Base-by-base conservation (phyloP, 2,888 invertebrate genomes). In the Drosophila meridionalis region DNA sequence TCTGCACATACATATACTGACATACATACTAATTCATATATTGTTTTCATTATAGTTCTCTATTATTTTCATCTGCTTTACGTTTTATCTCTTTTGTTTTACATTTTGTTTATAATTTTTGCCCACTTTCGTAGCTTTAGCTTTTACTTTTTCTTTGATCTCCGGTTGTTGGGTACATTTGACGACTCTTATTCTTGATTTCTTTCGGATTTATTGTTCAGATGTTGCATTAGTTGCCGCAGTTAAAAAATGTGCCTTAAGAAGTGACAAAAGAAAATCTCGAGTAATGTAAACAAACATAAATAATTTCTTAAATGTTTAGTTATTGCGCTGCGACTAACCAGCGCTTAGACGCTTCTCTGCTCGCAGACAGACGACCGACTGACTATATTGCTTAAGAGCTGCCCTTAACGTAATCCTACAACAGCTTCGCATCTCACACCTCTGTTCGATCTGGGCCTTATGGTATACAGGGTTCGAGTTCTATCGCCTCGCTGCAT, bases 11-110 rank as follows among this genome's bases (percentile, higher is more conserved):
- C 74, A 81, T 84, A 57, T 78, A 78, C 52, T 71, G 67, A 76
- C 80, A 77, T 80, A 85, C 85, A 84, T 74, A 89, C 89, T 85
- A 85, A 80, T 89, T 89, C 85, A 84, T 89, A 82, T 40, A 63
- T 83, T 72, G 47, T 69, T 43, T 72, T 76, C 72, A 40, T 71
- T 79, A 52, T 76, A 65, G 55, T 73, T 72, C 76, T 81, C 76
- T 75, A 74, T 80, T 77, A 76, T 67, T 71, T 71, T 64, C 52
- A 72, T 72, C 66, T 71, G 63, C 30, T 73, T 74, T 76, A 53
- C 28, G 40, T 14, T 57, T 66, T 52, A 34, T 73, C 42, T 64
- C 58, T 45, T 61, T 58, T 40, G 34, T 42, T 78, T 64, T 42
- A 58, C 11, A 14, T 67, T 76, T 36, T 7, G 0, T 14, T 48